Conservation (phyloP, 2,113 vertebrate genomes). For the Semnornis frantzii region DNA sequence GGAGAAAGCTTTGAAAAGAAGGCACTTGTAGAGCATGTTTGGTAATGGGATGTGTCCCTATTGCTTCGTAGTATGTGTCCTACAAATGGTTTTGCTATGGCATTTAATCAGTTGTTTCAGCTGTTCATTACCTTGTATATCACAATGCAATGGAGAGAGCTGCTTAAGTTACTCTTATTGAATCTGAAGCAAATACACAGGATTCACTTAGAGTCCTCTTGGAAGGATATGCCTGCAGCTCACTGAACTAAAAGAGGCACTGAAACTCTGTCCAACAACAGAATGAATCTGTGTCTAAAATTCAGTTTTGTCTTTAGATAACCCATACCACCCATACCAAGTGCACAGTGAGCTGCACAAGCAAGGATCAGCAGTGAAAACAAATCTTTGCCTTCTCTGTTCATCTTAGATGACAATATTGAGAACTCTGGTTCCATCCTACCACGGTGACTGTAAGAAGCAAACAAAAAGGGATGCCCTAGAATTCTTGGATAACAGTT, state of each 20-base stretch:
- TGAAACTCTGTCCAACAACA: background rate
- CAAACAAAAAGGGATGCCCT: background rate
- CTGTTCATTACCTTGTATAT: conserved; percentile 71
- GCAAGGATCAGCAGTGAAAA: background rate
- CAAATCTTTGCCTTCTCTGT: background rate
- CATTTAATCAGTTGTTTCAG: conserved; percentile 74
- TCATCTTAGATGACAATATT: background rate
- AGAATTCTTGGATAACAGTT: background rate
- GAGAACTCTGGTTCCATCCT: background rate
- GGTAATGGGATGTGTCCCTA: background rate
- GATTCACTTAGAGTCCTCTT: conserved; percentile 54
- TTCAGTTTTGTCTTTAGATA: background rate
- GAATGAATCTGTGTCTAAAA: background rate
- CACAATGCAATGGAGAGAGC: conserved; percentile 58
- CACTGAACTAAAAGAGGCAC: conserved; percentile 6
- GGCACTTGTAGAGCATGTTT: background rate
- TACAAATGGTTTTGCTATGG: conserved; percentile 49
- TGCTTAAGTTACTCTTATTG: conserved; percentile 61
- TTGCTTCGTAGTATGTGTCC: background rate
- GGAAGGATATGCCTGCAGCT: conserved; percentile 37
- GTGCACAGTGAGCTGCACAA: background rate
- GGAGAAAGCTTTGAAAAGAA: conserved; percentile 6
- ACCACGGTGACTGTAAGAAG: background rate
- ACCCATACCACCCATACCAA: background rate
- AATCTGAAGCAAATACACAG: conserved; percentile 64